Conservation (phyloP, 1,140 invertebrate species). For the Trichonephila clavata region DNA sequence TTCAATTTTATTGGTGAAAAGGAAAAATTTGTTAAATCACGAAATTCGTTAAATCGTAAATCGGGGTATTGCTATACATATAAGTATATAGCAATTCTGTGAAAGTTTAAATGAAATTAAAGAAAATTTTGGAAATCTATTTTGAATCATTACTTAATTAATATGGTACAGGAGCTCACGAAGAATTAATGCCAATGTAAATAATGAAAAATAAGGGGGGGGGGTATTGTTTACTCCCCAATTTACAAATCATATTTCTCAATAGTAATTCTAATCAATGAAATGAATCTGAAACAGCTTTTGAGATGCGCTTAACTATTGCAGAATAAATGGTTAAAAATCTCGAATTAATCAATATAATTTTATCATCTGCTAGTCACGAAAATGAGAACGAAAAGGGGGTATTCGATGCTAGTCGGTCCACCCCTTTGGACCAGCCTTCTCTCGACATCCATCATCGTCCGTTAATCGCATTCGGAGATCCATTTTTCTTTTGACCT, state of each 20-base stretch:
- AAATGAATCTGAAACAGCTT: background rate
- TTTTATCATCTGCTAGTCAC: slow-evolving; percentile 69
- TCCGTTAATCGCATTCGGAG: slow-evolving; percentile 71
- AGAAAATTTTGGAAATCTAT: too few species aligned
- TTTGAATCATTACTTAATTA: too few species aligned
- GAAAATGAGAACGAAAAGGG: slow-evolving; percentile 46
- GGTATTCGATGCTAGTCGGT: slow-evolving; percentile 37
- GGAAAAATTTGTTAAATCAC: too few species aligned
- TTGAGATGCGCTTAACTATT: background rate
- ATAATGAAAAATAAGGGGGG: too few species aligned
- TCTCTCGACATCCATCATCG: slow-evolving; percentile 71
- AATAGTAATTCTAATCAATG: background rate
- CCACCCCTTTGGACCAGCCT: slow-evolving; percentile 70
- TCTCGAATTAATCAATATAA: slow-evolving; percentile 69
- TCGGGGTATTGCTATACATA: too few species aligned
- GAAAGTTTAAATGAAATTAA: too few species aligned
- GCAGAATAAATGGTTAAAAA: background rate
- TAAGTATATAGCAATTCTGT: too few species aligned
- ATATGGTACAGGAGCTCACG: too few species aligned
- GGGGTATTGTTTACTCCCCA: background rate
- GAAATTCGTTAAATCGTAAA: too few species aligned
- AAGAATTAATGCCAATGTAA: too few species aligned
- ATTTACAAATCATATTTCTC: background rate
- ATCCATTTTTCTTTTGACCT: slow-evolving; percentile 75
- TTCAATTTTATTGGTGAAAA: too few species aligned